A percentile compares a stretch with the other conserved stretches of the same genome.
Evolutionary conservation across 2,888 invertebrate species (phyloP).

Genomic region (Melolontha melolontha): DNA sequence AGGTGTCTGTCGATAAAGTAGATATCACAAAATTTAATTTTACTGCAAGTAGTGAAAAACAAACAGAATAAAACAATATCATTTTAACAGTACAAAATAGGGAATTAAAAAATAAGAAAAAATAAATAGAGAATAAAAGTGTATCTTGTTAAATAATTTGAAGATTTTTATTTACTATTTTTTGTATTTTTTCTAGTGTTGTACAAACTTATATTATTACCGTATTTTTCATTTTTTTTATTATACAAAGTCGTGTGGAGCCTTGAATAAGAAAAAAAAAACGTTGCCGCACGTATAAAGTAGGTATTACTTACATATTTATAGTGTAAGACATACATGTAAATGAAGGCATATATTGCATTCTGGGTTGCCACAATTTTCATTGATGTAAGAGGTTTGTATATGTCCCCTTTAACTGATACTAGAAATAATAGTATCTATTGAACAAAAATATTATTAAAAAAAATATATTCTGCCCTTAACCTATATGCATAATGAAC

Average conservation of each 20-base stretch:
- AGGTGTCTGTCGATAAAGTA: too few relatives aligned
- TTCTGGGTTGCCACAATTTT: constrained; percentile 6
- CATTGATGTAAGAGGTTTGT: constrained; percentile 9
- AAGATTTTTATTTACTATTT: constrained; percentile 38
- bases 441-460: background rate
- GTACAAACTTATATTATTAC: constrained; percentile 46
- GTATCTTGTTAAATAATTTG: constrained; percentile 38
- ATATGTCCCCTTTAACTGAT: background rate
- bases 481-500: too few relatives aligned
- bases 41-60: too few relatives aligned
- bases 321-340: background rate
- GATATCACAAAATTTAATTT: too few relatives aligned
- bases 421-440: background rate
- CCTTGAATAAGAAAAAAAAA: constrained; percentile 38
- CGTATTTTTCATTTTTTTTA: constrained; percentile 33
- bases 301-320: too few relatives aligned
- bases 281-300: too few relatives aligned
- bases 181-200: constrained; percentile 34
- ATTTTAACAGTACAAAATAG: too few relatives aligned
- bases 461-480: too few relatives aligned
- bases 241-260: constrained; percentile 34
- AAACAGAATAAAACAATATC: too few relatives aligned
- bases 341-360: constrained; percentile 1
- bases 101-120: too few relatives aligned
- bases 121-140: constrained; percentile 21